phyloP scores from a whole-genome alignment of 1,140 invertebrate species.

The Orchestia grillus region DNA sequence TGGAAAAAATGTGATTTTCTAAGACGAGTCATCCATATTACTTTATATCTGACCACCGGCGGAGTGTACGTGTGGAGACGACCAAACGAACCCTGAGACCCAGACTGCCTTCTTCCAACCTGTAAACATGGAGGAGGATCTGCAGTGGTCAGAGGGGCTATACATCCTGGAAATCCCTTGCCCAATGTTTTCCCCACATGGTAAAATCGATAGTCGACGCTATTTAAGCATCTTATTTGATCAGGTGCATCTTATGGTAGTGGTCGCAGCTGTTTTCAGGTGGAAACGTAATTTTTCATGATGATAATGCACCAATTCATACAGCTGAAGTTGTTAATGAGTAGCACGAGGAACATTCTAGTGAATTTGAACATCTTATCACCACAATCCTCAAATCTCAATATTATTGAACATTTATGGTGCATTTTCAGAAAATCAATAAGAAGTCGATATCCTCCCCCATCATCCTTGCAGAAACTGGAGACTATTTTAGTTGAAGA shows the following conservation, averaged over 20 bases:
- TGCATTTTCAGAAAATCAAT: background rate
- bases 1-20: conserved; percentile 18
- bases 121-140: background rate
- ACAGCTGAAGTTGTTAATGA: background rate
- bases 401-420: conserved; percentile 21
- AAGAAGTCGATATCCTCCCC: background rate
- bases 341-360: conserved; percentile 5
- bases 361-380: background rate
- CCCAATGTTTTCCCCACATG: background rate
- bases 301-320: conserved; percentile 23
- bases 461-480: no score
- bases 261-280: background rate
- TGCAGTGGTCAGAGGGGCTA: background rate
- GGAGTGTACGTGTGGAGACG: background rate
- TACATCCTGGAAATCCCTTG: background rate
- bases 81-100: background rate
- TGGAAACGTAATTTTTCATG: background rate
- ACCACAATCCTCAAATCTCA: background rate
- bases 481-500: no score
- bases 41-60: background rate
- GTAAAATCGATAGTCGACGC: background rate
- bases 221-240: background rate
- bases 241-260: background rate
- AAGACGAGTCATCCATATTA: background rate
- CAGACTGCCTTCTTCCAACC: conserved; percentile 4